phyloP scores from a whole-genome alignment of 2,113 vertebrate genomes.

The Craseonycteris thonglongyai region DNA sequence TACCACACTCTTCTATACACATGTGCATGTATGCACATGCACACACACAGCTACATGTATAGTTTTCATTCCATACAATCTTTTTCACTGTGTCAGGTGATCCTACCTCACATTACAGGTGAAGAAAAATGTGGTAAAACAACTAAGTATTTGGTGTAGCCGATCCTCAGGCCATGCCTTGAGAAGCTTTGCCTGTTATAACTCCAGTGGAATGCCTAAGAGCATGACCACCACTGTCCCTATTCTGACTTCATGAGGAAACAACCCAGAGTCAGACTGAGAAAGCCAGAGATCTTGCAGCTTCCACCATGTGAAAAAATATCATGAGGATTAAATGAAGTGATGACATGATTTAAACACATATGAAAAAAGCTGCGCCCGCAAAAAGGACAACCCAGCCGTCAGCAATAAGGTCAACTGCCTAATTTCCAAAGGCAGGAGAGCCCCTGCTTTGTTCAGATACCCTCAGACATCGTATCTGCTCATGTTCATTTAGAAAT shows the following conservation, averaged over 20 bases:
- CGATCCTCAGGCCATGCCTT: not conserved
- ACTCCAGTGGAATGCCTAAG: not conserved
- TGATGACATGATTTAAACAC: not conserved
- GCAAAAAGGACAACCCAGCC: not conserved
- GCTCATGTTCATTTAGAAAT: not conserved
- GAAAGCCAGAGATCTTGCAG: not conserved
- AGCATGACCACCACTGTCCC: too few relatives aligned
- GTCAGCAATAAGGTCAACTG: not conserved
- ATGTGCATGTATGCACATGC: rapidly evolving
- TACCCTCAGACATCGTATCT: not conserved
- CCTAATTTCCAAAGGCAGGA: not conserved
- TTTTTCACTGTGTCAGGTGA: not conserved
- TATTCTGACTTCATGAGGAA: not conserved
- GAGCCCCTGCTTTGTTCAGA: not conserved
- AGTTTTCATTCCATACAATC: not conserved
- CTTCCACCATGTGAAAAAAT: not conserved
- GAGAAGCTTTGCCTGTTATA: not conserved
- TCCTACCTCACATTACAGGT: not conserved
- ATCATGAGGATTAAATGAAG: not conserved
- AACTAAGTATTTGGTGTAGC: not conserved
- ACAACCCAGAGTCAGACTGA: not conserved
- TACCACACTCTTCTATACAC: not conserved
- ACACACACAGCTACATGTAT: not conserved
- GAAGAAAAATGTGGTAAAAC: not conserved
- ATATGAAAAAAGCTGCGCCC: not conserved